Evolutionary conservation across 1,140 invertebrate genomes (phyloP).

Genomic region (Brachionus paranguensis): DNA sequence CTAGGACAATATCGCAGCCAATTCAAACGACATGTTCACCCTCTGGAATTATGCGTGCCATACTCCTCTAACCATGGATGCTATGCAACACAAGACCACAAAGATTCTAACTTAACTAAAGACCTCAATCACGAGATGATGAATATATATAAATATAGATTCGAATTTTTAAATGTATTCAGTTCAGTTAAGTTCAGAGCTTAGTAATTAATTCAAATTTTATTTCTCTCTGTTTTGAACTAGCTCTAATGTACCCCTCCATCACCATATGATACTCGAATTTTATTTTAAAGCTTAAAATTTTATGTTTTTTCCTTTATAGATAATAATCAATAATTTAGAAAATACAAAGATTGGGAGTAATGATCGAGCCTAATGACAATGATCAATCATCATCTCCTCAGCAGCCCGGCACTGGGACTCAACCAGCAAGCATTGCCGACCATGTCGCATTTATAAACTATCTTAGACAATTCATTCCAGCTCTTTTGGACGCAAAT

Average conservation of each 20-base stretch:
- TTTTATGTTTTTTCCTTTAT: not conserved
- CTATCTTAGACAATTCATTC: constrained; percentile 34
- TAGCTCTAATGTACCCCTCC: not conserved
- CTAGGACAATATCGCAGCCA: not conserved
- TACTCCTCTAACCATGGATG: not conserved
- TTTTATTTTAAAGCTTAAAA: not conserved
- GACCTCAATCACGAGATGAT: not conserved
- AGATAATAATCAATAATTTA: not conserved
- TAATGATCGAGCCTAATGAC: constrained; percentile 20
- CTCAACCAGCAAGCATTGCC: constrained; percentile 4
- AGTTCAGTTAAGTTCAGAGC: not conserved
- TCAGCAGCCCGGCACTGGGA: not conserved
- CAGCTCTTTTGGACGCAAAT: not conserved
- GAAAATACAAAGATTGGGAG: not conserved
- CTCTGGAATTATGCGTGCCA: not conserved
- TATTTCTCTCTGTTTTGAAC: not conserved
- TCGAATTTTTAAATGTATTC: not conserved
- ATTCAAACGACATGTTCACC: not conserved
- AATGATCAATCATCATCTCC: constrained; percentile 19
- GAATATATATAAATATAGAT: not conserved
- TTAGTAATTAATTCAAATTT: constrained; percentile 33
- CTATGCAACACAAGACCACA: not conserved
- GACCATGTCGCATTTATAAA: constrained; percentile 21
- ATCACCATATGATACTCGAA: constrained; percentile 12
- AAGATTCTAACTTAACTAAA: not conserved